Conservation (phyloP, 2,888 invertebrate species). For the Sabatieria punctata region DNA sequence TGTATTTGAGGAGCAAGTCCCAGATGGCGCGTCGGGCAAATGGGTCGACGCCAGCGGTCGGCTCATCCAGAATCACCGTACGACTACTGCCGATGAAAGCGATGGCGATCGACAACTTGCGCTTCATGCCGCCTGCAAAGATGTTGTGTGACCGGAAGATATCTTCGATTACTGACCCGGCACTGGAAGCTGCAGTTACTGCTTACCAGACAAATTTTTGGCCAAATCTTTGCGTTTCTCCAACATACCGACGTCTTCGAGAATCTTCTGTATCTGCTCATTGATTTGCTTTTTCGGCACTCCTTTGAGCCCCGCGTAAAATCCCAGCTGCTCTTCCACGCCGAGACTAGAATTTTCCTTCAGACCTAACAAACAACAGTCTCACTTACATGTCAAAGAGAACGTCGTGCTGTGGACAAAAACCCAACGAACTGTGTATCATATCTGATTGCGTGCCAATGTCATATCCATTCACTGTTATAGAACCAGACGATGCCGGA, state of each 20-base stretch:
- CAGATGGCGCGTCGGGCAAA: slow-evolving; percentile 59
- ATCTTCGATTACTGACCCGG: too few relatives aligned
- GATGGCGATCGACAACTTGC: slow-evolving; percentile 71
- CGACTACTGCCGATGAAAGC: slow-evolving; percentile 51
- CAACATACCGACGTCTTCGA: slow-evolving; percentile 45
- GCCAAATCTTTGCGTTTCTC: slow-evolving; percentile 47
- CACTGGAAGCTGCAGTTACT: too few relatives aligned
- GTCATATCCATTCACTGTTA: slow-evolving; percentile 53
- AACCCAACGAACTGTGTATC: slow-evolving; percentile 44
- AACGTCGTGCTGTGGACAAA: slow-evolving; percentile 55
- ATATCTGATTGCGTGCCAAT: slow-evolving; percentile 47
- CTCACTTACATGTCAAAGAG: slow-evolving; percentile 43
- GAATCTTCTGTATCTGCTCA: slow-evolving; percentile 41
- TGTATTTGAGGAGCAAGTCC: slow-evolving; percentile 52
- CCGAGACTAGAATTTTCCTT: slow-evolving; percentile 45
- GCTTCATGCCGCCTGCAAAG: slow-evolving; percentile 55
- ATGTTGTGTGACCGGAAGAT: neutral
- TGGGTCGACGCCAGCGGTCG: too few relatives aligned
- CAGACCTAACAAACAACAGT: too few relatives aligned
- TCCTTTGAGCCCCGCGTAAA: slow-evolving; percentile 38
- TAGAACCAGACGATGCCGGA: slow-evolving; percentile 56
- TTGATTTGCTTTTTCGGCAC: slow-evolving; percentile 33
- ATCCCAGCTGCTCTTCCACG: slow-evolving; percentile 56
- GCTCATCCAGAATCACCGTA: slow-evolving; percentile 1
- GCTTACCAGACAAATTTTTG: slow-evolving; percentile 30